Percentiles rank a stretch among this genome's conserved stretches.
phyloP scores from a whole-genome alignment of 2,113 vertebrate species.

The Cyrtonyx montezumae region DNA sequence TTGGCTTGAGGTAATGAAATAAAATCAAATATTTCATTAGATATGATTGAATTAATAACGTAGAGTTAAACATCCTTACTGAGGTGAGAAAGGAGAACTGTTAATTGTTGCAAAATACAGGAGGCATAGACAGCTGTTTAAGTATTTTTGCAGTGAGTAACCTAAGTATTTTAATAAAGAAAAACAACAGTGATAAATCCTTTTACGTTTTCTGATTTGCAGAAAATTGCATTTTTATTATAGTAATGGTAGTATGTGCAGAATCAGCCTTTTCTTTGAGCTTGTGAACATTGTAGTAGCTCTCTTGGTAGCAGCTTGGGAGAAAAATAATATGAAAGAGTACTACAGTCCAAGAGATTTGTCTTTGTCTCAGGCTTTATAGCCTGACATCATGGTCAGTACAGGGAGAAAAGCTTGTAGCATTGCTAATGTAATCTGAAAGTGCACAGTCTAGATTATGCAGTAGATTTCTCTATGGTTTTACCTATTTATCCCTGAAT shows the following conservation, averaged over 20 bases:
- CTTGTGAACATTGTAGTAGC: not conserved
- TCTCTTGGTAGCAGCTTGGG: not conserved
- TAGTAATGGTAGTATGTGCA: not conserved
- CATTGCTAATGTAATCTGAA: not conserved
- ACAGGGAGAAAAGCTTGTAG: not conserved
- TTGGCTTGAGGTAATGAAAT: not conserved
- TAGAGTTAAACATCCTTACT: not conserved
- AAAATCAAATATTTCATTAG: not conserved
- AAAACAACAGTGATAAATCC: not conserved
- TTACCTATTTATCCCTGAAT: not conserved
- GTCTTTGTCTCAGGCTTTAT: not conserved
- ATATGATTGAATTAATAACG: not conserved
- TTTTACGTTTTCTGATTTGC: not conserved
- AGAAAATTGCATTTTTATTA: not conserved
- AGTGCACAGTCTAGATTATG: not conserved
- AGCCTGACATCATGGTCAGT: not conserved
- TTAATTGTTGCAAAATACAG: not conserved
- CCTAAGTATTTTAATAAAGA: not conserved
- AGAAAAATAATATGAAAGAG: not conserved
- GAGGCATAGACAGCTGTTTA: not conserved
- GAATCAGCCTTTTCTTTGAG: accelerated
- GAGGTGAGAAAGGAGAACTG: not conserved
- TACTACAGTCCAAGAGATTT: not conserved
- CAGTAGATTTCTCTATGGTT: not conserved
- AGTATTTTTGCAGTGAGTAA: not conserved